phyloP scores from a whole-genome alignment of 2,888 invertebrate genomes.

The Ophion ventricosus region DNA sequence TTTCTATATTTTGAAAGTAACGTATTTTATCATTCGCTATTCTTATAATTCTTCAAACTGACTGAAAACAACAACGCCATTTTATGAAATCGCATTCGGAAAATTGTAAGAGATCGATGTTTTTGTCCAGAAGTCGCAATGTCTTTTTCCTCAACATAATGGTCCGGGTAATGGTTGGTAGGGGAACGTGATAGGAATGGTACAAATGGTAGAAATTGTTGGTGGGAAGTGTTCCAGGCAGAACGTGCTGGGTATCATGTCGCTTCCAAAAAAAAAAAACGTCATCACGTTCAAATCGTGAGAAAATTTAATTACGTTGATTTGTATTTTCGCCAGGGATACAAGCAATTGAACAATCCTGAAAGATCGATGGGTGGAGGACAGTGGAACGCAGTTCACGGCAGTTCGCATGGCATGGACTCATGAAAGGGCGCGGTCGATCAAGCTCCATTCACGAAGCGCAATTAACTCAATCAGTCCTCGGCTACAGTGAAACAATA shows the following conservation, averaged over 20 bases:
- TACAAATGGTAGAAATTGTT: neutral
- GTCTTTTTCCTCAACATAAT: neutral
- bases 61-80: neutral
- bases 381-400: constrained; percentile 64
- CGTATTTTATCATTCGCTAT: too few species aligned
- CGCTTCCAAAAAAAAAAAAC: neutral
- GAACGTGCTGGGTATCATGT: neutral
- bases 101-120: neutral
- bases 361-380: constrained; percentile 70
- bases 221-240: neutral
- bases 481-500: constrained; percentile 36
- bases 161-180: neutral
- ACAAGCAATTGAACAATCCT: constrained; percentile 77
- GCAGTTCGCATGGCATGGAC: constrained; percentile 3
- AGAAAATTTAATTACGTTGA: neutral
- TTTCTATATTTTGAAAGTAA: neutral
- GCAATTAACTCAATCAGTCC: constrained; percentile 22
- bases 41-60: too few species aligned
- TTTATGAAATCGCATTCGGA: neutral
- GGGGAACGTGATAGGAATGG: neutral
- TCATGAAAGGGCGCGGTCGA: constrained; percentile 33
- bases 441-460: neutral
- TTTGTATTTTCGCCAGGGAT: constrained; percentile 75
- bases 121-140: neutral
- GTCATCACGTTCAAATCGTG: too few species aligned